These are phyloP conservation scores for Lasioglossum vierecki DNA, from an alignment of 2,888 invertebrate species.

Conservation along the genomic window DNA sequence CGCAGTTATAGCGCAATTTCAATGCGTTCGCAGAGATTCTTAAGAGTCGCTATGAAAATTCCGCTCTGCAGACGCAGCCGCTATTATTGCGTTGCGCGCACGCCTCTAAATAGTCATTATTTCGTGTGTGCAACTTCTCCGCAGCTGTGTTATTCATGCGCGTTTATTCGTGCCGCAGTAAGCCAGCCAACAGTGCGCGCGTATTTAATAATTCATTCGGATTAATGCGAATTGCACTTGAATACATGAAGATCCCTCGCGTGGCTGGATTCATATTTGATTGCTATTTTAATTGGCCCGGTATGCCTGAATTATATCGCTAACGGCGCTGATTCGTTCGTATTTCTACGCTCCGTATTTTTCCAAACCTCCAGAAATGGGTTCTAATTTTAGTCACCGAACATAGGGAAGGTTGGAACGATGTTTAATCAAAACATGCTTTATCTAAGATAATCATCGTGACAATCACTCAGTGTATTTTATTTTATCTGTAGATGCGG, in stretches of 20 bases:
- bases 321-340: not conserved
- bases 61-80: not conserved
- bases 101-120: not conserved
- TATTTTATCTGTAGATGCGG: too few relatives aligned
- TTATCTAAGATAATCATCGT: too few relatives aligned
- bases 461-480: too few relatives aligned
- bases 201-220: constrained; percentile 55
- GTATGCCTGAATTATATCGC: not conserved
- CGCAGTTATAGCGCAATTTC: not conserved
- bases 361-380: not conserved
- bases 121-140: constrained; percentile 30
- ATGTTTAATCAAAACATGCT: too few relatives aligned
- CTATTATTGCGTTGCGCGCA: not conserved
- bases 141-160: constrained; percentile 27
- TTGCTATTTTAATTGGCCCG: constrained; percentile 28
- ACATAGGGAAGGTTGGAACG: too few relatives aligned
- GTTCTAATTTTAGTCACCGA: not conserved
- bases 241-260: constrained; percentile 38
- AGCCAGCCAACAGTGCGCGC: not conserved
- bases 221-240: constrained; percentile 48
- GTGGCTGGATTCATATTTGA: constrained; percentile 35
- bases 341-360: not conserved
- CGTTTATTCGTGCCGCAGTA: constrained; percentile 23
- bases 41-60: not conserved
- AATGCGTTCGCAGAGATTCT: not conserved